These are phyloP conservation scores for Chaetodon trifascialis DNA, from an alignment of 2,113 vertebrate genomes.

Conservation along the genomic window DNA sequence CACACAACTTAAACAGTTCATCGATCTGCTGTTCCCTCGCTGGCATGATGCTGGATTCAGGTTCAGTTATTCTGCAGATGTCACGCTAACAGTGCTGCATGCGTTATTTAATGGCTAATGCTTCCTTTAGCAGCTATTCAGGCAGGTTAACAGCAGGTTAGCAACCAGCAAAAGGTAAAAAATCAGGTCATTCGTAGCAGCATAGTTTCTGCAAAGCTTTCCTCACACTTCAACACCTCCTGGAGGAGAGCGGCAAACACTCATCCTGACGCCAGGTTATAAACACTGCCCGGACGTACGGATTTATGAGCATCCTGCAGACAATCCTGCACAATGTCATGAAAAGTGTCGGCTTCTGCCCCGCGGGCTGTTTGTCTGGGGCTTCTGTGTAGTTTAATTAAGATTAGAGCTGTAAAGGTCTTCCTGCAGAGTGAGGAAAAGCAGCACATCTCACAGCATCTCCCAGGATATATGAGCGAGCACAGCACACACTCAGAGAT, in stretches of 20 bases:
- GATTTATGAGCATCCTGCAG: conserved; percentile 44
- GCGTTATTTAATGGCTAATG: too few relatives aligned
- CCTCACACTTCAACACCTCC: too few relatives aligned
- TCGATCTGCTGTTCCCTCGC: too few relatives aligned
- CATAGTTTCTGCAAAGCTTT: too few relatives aligned
- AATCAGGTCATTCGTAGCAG: too few relatives aligned
- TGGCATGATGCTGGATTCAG: too few relatives aligned
- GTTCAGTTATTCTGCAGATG: too few relatives aligned
- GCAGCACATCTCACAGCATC: neutral
- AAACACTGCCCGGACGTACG: conserved; percentile 12
- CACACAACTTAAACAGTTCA: neutral
- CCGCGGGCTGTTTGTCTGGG: conserved; percentile 35
- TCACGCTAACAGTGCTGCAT: too few relatives aligned
- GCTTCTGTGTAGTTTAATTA: conserved; percentile 47
- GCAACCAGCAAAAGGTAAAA: too few relatives aligned
- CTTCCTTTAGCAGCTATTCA: too few relatives aligned
- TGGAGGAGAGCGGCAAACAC: neutral
- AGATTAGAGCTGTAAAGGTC: conserved; percentile 41
- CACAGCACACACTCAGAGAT: neutral
- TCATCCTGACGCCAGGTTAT: conserved; percentile 18
- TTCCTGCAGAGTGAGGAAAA: neutral
- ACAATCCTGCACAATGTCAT: conserved; percentile 7
- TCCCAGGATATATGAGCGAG: neutral
- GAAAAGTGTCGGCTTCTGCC: conserved; percentile 22
- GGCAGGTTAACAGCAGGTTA: too few relatives aligned